phyloP scores from a whole-genome alignment of 2,888 invertebrate species.

The Spisula solida region DNA sequence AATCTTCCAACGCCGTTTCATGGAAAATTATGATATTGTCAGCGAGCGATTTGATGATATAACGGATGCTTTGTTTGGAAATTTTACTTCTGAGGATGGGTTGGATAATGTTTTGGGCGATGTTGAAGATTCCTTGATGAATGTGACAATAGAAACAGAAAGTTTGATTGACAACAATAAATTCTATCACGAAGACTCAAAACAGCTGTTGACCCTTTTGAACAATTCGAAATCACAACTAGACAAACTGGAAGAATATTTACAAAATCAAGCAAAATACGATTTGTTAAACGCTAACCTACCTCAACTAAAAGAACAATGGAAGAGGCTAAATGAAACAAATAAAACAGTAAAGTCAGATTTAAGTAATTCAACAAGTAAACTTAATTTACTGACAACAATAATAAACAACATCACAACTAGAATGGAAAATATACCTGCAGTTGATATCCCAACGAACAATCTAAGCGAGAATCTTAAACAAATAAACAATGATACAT shows the following conservation, averaged over 20 bases:
- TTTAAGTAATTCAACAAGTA: not conserved
- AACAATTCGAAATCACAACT: constrained; percentile 35
- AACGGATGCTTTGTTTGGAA: constrained; percentile 18
- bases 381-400: not conserved
- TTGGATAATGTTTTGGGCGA: constrained; percentile 35
- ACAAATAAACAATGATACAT: not conserved
- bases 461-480: not conserved
- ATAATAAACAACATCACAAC: not conserved
- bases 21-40: constrained; percentile 44
- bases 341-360: not conserved
- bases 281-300: constrained; percentile 33
- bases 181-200: constrained; percentile 39
- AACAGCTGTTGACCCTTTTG: not conserved
- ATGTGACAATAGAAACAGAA: constrained; percentile 45
- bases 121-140: constrained; percentile 25
- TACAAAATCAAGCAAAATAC: constrained; percentile 21
- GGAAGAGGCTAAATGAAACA: constrained; percentile 24
- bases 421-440: not conserved
- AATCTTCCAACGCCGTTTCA: constrained; percentile 36
- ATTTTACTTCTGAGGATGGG: constrained; percentile 19
- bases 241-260: constrained; percentile 31
- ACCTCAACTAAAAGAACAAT: constrained; percentile 9
- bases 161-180: constrained; percentile 21
- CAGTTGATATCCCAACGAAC: constrained; percentile 45
- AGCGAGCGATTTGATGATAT: constrained; percentile 29